Base-by-base conservation (phyloP, 2,797 vertebrate genomes). In the Peromyscus nudipes region DNA sequence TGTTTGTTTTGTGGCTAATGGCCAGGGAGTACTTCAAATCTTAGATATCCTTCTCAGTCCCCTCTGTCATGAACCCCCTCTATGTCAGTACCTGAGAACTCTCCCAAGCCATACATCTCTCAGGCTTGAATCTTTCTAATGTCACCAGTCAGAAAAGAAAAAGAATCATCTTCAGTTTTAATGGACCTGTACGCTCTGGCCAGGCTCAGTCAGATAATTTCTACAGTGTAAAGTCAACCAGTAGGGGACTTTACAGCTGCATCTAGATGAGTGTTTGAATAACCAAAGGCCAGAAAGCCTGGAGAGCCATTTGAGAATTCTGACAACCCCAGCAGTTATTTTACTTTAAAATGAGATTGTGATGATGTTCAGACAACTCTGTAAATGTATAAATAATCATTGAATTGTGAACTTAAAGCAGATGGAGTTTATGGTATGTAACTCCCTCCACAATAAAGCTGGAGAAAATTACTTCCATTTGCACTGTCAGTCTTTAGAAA, bases 341-440 rank as follows among this genome's bases (percentile, higher is more conserved):
- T 91, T 73, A 83, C 82, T 93, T 93, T 55, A 62, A 95, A 64
- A 37, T n/a, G 81, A 75, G 40, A 94, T 12, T 57, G 37, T 62
- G 71, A 40, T 79, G 79, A 46, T 91, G 6, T 62, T 43, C 43
- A 57, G 43, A 71, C 31, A 83, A 86, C 46, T 91, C 57, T 52
- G 43, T 75, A 83, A 89, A 91, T 79, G 73, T 17, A 89, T 13
- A 94, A 82, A 91, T 95, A 83, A 79, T 89, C 83, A 34, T 8
- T 89, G 60, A 91, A 69, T 57, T 76, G 23, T 96, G 87, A 93
- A 64, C 49, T 89, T 82, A 62, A 95, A 89, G 84, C 55, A 75
- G 64, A 84, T 75, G 55, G 52, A 75, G 64, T 94, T 91, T 69
- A 84, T 71, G 71, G 34, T 73, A 85, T 67, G 9, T 55, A 85